Evolutionary conservation across 2,113 vertebrate genomes (phyloP), one percentile per base, ranked within the genome.

Genomic region (Baryphthengus martii): DNA sequence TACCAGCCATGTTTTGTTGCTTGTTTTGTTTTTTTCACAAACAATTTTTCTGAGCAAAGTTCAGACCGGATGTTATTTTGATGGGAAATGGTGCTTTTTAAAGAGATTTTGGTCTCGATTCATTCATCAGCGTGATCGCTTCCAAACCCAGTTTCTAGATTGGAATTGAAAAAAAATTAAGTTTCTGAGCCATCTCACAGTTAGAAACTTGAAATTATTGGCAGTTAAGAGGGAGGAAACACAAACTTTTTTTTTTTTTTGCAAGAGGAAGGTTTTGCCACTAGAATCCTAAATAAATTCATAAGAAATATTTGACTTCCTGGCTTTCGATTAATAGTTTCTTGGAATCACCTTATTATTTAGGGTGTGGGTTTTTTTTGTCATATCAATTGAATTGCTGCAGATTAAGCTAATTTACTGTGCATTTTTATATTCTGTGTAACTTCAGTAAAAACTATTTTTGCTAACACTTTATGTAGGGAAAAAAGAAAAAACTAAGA

Each of bases 401-500:
- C n/a, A 37, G 31, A 11, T 81, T 2, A 10, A 37, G 7, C 20
- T 33, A 2, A 4, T 56, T 50, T 35, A 21, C 16, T 16, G 3
- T 28, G 23, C 37, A 2, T 42, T 47, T 53, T 25, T 17, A 3
- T 62, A 4, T 49, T 29, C 11, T 52, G 28, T 10, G 8, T 31
- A 8, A 19, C 5, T 4, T 19, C 9, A 19, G 18, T 9, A 40
- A 24, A 6, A 17, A 49, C 10, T 20, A 2, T 59, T n/a, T 35
- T 13, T 65, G 4, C 14, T 91, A 29, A 75, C 13, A 6, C 96
- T 74, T 92, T 62, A 56, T 61, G 39, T 75, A 98, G 98, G 97
- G 59, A 97, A 98, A 84, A 97, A 96, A 47, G 76, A 88, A 2
- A 90, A 71, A 76, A 75, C 53, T 59, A 96, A 97, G 89, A 97